Conservation (phyloP, 2,797 vertebrate species). For the Sciurus carolinensis region DNA sequence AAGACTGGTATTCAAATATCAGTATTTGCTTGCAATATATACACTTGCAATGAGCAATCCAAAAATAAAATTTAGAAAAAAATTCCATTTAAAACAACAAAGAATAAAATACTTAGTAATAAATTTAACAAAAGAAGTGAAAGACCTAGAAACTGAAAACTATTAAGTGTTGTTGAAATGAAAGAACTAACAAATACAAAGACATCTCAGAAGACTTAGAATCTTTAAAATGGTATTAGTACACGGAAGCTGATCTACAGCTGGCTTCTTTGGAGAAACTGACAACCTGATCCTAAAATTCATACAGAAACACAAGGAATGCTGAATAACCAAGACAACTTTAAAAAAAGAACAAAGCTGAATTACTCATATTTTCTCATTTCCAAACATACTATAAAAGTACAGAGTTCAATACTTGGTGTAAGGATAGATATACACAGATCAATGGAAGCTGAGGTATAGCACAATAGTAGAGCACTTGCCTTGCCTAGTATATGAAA, state of each 20-base stretch:
- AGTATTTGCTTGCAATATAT: neutral
- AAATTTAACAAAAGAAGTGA: constrained; percentile 33
- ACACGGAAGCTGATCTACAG: neutral
- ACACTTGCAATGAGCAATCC: neutral
- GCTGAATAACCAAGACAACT: neutral
- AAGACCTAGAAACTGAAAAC: constrained; percentile 14
- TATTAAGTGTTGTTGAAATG: neutral
- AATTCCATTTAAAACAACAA: constrained; percentile 13
- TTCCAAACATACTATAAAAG: constrained; percentile 47
- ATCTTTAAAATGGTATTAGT: neutral
- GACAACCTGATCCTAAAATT: constrained; percentile 12
- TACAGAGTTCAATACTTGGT: neutral
- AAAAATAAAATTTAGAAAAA: constrained; percentile 46
- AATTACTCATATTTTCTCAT: neutral
- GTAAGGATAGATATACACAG: neutral
- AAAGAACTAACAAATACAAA: constrained; percentile 29
- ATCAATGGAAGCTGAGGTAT: neutral
- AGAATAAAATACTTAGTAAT: neutral
- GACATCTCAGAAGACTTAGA: neutral
- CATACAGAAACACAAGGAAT: neutral
- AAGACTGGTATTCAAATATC: neutral
- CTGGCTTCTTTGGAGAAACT: neutral
- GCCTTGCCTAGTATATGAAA: too few species aligned
- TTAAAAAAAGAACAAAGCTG: neutral
- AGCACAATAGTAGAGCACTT: too few species aligned